A percentile compares a stretch with the other conserved stretches of the same genome.
phyloP scores from a whole-genome alignment of 2,888 invertebrate species.

The Bugulina stolonifera region DNA sequence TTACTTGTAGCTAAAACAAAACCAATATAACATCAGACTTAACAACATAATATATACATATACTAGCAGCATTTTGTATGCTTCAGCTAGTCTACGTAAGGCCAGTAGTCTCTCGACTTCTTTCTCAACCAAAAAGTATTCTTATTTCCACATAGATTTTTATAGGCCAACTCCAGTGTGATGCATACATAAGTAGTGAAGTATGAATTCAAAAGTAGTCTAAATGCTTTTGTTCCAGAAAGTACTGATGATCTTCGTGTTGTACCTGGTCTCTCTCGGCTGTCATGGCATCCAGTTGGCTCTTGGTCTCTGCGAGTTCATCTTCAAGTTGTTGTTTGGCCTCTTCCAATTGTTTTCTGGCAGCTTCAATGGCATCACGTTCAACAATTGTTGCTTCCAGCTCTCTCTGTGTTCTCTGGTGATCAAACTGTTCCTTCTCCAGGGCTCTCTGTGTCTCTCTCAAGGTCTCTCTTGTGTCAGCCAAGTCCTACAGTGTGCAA shows the following conservation, averaged over 20 bases:
- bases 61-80: neutral
- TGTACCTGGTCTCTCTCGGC: constrained; percentile 23
- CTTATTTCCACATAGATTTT: no score
- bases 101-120: no score
- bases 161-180: no score
- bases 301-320: constrained; percentile 25
- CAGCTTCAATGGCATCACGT: constrained; percentile 17
- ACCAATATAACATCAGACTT: neutral
- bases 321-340: constrained; percentile 21
- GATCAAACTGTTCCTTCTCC: constrained; percentile 8
- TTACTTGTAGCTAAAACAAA: constrained; percentile 8
- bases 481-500: neutral
- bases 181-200: no score
- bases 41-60: neutral
- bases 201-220: no score
- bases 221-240: no score
- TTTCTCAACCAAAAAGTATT: no score
- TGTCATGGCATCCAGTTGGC: neutral
- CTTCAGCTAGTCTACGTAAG: no score
- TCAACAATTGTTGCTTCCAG: constrained; percentile 20
- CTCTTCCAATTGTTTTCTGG: constrained; percentile 15
- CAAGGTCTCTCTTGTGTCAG: neutral
- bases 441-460: constrained; percentile 4
- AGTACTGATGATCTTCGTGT: no score
- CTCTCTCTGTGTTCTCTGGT: constrained; percentile 9